Evolutionary conservation across 2,888 invertebrate genomes (phyloP), one percentile per base, ranked within the genome.

Genomic region (Eupeodes luniger): DNA sequence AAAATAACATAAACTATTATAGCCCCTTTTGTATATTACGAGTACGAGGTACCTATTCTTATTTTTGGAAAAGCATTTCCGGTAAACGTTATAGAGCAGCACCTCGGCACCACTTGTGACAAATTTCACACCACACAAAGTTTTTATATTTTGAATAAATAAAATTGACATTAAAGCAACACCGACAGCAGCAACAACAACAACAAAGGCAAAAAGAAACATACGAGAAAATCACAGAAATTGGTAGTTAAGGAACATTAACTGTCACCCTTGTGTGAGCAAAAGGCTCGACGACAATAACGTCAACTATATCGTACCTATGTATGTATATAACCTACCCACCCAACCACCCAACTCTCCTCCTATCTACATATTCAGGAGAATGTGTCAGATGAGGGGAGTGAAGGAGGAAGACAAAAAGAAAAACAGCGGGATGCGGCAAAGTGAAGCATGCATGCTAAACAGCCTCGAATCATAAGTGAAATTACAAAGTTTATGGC

Each of bases 401-500:
- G 1, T 9, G 61, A 75, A 61, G 19, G 55, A 69, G 11, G 64
- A 53, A 10, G 64, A 44, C 9, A 19, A 55, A 16, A 16, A 53
- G 14, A 44, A 12, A 64, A 36, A 47, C 44, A 57, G 16, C 44
- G 72, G 61, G 49, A 67, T 61, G 77, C 44, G 69, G 72, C 36
- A 51, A 66, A 85, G 78, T 85, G 81, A 85, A 85, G 88, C 78
- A 85, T 88, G 85, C 81, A 88, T 88, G 85, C 84, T 84, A 88
- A 88, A 78, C 81, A 88, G 81, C 77, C 81, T 85, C 78, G 78
- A 88, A 88, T 88, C 88, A 88, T 88, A 88, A 88, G 84, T 88
- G 88, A 85, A 88, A 88, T 88, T 88, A 85, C 75, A 88, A 88
- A 85, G 88, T 85, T 88, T 88, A 85, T 88, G 78, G 75, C 74